Evolutionary conservation across 2,797 vertebrate genomes (phyloP), one percentile per base, ranked within the genome.

Genomic region (Dromococcyx pavoninus): DNA sequence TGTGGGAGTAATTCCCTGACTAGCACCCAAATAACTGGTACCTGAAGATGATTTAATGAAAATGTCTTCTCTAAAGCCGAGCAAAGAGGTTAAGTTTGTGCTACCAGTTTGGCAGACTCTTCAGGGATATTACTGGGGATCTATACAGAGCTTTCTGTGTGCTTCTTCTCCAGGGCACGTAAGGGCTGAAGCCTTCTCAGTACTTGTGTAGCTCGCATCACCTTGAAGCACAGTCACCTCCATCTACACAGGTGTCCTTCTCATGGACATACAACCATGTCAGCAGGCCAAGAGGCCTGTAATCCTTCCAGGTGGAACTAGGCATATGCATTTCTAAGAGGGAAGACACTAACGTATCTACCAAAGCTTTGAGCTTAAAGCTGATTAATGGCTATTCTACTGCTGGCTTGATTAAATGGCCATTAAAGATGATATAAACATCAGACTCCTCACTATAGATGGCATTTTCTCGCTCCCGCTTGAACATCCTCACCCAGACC

Each of bases 401-500:
- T 0, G 93, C 94, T 0, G 98, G 96, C 90, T 96, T 98, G 96
- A 99, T 95, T 84, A 99, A 97, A 94, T 99, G 98, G 41, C 99
- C 98, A 0, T 98, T 99, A 97, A 99, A 99, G 50, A 98, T 98
- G 91, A 99, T 92, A 39, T 98, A 99, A 76, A 99, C 92, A 25
- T 99, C 98, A 0, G 98, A 97, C 5, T 98, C 98, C 32, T 99
- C 98, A 0, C 99, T 98, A 53, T 99, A 98, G 56, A 99, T 88
- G 18, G 98, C 98, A 0, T 98, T 99, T 91, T 99, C 98, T 22
- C 98, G 28, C 91, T 99, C 98, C 8, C 98, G 91, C 94, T 98
- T 99, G 97, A 98, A 99, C 79, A 99, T 98, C 13, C 98, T 96
- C 57, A 99, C 77, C 98, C 99, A 99, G 65, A 99, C 98, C 91